Percentiles rank a stretch among this genome's conserved stretches.
Conservation (phyloP, 2,113 vertebrate species). For the Carlito syrichta region DNA sequence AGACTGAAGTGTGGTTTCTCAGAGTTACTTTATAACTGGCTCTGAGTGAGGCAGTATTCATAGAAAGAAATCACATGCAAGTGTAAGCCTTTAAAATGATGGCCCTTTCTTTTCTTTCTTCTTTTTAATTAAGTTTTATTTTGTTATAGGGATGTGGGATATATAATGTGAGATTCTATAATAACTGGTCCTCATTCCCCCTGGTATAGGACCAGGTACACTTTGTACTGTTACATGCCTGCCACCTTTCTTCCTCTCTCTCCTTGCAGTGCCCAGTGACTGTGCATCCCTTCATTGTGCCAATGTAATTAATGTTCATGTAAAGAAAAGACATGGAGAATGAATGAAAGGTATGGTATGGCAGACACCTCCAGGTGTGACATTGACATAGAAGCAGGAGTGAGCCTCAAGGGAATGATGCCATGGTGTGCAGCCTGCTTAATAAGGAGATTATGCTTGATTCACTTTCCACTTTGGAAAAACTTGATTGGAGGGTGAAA, state of each 20-base stretch:
- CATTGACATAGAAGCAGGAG: neutral
- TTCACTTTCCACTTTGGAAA: constrained; percentile 6
- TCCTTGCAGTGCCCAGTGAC: no score
- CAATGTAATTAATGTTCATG: no score
- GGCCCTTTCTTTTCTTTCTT: neutral
- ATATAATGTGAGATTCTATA: no score
- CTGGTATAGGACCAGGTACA: no score
- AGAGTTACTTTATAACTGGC: neutral
- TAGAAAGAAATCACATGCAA: constrained; percentile 37
- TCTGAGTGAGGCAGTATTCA: neutral
- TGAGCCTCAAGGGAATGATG: neutral
- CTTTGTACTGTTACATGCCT: no score
- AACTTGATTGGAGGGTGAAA: neutral
- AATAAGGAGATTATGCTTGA: neutral
- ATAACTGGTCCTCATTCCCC: no score
- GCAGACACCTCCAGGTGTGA: neutral
- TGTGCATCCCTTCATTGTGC: no score
- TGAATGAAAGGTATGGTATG: neutral
- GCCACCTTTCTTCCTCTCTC: no score
- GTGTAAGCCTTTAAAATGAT: neutral
- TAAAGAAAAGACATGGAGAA: neutral
- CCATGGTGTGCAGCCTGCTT: neutral
- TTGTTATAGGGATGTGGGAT: no score
- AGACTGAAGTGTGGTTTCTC: neutral
- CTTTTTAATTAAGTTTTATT: no score